Percentiles rank a stretch among this genome's conserved stretches.
Evolutionary conservation across 2,113 vertebrate genomes (phyloP).

Genomic region (Dendropsophus ebraccatus): DNA sequence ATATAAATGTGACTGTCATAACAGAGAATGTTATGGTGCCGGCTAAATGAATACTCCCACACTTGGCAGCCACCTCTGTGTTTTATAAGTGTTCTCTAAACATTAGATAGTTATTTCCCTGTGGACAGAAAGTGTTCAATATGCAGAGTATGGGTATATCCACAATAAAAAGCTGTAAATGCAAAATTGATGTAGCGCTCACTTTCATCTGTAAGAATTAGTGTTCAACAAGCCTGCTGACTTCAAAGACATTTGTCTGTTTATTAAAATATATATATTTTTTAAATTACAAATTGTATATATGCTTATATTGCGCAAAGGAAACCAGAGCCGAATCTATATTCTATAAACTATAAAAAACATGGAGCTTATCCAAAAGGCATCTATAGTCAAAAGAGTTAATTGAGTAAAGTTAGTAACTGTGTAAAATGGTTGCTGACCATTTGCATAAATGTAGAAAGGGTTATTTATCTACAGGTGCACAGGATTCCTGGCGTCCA

Average conservation of each 20-base stretch:
- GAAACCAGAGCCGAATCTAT: background rate
- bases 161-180: slow-evolving; percentile 50
- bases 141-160: slow-evolving; percentile 41
- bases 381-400: no score
- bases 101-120: slow-evolving; percentile 50
- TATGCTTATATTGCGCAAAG: background rate
- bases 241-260: slow-evolving; percentile 40
- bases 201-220: slow-evolving; percentile 43
- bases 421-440: no score
- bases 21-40: background rate
- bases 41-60: slow-evolving; percentile 45
- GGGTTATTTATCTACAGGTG: no score
- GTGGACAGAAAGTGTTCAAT: slow-evolving; percentile 47
- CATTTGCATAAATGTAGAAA: no score
- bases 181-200: slow-evolving; percentile 36
- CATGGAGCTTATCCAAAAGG: background rate
- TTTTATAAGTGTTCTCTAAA: slow-evolving; percentile 48
- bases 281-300: background rate
- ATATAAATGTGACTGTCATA: slow-evolving; percentile 46
- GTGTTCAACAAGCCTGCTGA: slow-evolving; percentile 20
- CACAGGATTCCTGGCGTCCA: no score
- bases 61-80: slow-evolving; percentile 43
- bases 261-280: slow-evolving; percentile 36
- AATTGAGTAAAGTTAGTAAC: no score
- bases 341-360: background rate